Evolutionary conservation across 1,140 invertebrate species (phyloP), one percentile per base, ranked within the genome.

Genomic region (Aradophagus sp.): DNA sequence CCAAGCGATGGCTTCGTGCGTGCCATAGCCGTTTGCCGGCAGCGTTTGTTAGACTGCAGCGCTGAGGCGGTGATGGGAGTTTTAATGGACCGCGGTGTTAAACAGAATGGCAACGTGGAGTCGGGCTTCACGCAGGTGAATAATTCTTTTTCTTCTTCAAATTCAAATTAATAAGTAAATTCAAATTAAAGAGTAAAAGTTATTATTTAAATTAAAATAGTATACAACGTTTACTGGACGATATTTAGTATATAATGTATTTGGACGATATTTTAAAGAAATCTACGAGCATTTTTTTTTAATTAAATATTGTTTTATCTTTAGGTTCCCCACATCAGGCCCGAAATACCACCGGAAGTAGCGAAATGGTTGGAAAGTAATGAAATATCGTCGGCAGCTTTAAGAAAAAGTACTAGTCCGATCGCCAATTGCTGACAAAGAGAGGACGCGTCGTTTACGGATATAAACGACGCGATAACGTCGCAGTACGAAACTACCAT

Each of bases 11-110:
- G 91, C 17, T 95, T 96, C 78, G 88, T 95, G 5, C 90, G 93
- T 75, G 92, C 93, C 7, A 93, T 96, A 20, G 93, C 91, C 15
- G 88, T 94, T 39, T 92, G 92, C 65, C 88, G 91, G 20, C 92
- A 94, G 73, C 87, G 92, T 3, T 85, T 95, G 41, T 89, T 93
- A 17, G 89, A 92, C 65, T 92, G 91, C 14, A 90, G 89, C 35
- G 91, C 91, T 2, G 87, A 88, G 36, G 77, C 87, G 4, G 78
- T 89, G 0, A 87, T 89, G 75, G 76, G 77, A 2, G 80, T 82
- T 3, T 73, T 87, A 32, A 67, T 87, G 45, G 80, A 83, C 38
- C 77, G 79, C 11, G 77, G 79, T 41, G 77, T 82, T 14, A 82
- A 86, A 44, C 78, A 83, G 20, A 82, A 83, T 63, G 77, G 76